Percentiles rank a stretch among this genome's conserved stretches.
Evolutionary conservation across 2,888 invertebrate species (phyloP).

Genomic region (Drosophila vallismaia): DNA sequence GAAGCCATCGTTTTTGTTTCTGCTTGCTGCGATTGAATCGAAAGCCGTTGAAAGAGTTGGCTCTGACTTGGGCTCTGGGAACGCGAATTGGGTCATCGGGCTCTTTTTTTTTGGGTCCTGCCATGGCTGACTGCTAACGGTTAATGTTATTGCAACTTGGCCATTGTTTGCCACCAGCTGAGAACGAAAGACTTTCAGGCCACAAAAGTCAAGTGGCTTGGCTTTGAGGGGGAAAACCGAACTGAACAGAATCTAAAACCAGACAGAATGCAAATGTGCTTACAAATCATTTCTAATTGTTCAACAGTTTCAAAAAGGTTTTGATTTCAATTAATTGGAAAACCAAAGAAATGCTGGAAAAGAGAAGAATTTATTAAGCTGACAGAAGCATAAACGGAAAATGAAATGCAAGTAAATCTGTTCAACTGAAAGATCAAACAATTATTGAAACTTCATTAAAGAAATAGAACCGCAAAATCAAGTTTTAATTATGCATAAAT

Average conservation of each 20-base stretch:
- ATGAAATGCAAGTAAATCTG: slow-evolving; percentile 22
- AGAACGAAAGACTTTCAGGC: slow-evolving; percentile 55
- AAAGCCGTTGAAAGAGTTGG: slow-evolving; percentile 58
- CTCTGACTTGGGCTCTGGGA: slow-evolving; percentile 37
- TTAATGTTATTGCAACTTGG: slow-evolving; percentile 75
- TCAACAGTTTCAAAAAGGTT: slow-evolving; percentile 8
- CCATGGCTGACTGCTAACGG: slow-evolving; percentile 56
- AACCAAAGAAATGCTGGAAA: slow-evolving; percentile 10
- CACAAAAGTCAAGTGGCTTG: slow-evolving; percentile 69
- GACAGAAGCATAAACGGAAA: slow-evolving; percentile 15
- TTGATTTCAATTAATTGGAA: slow-evolving; percentile 27
- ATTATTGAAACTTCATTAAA: background rate
- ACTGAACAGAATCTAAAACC: background rate
- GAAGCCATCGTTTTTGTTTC: slow-evolving; percentile 30
- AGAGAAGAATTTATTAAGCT: background rate
- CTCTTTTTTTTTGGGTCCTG: slow-evolving; percentile 67
- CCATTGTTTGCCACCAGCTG: slow-evolving; percentile 60
- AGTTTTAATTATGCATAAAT: slow-evolving; percentile 54
- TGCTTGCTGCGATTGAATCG: slow-evolving; percentile 70
- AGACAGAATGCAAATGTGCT: slow-evolving; percentile 21
- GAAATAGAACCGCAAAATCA: slow-evolving; percentile 68
- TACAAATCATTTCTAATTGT: slow-evolving; percentile 38
- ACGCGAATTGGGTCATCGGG: slow-evolving; percentile 70
- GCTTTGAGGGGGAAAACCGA: slow-evolving; percentile 41
- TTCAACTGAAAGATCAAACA: slow-evolving; percentile 27